Evolutionary conservation across 2,797 vertebrate genomes (phyloP).

Genomic region (Oophaga sylvatica): DNA sequence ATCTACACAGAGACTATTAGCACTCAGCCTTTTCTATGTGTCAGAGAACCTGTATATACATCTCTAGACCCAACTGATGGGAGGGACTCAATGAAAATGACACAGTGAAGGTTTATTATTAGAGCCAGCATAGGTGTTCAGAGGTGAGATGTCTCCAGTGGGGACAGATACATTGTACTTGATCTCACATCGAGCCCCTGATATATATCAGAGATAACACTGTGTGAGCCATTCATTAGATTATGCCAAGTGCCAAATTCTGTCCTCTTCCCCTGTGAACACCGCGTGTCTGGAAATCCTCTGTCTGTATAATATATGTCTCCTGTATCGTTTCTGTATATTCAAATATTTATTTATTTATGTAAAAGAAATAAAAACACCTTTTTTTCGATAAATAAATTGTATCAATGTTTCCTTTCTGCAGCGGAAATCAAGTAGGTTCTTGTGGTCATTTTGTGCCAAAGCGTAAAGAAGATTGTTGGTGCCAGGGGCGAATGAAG

Average conservation of each 20-base stretch:
- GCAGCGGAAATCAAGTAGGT: neutral
- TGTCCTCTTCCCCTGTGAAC: neutral
- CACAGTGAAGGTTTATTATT: neutral
- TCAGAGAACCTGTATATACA: constrained; percentile 9
- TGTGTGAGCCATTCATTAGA: neutral
- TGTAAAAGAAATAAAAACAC: constrained; percentile 75
- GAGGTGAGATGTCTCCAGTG: neutral
- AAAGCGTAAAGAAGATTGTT: too few relatives aligned
- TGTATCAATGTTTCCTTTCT: neutral
- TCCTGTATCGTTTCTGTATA: constrained; percentile 79
- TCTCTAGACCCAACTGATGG: neutral
- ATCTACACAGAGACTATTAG: constrained; percentile 46
- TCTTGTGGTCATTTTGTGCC: neutral
- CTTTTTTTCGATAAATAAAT: constrained; percentile 23
- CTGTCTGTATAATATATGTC: constrained; percentile 65
- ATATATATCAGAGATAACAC: neutral
- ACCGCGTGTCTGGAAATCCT: neutral
- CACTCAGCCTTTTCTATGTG: constrained; percentile 6
- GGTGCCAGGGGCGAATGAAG: too few relatives aligned
- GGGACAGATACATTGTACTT: neutral
- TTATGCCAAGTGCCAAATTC: neutral
- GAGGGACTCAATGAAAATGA: neutral
- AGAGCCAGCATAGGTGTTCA: neutral
- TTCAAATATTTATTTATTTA: constrained; percentile 99
- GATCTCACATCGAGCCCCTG: neutral